Evolutionary conservation across 2,113 vertebrate species (phyloP).

Genomic region (Siniperca chuatsi): DNA sequence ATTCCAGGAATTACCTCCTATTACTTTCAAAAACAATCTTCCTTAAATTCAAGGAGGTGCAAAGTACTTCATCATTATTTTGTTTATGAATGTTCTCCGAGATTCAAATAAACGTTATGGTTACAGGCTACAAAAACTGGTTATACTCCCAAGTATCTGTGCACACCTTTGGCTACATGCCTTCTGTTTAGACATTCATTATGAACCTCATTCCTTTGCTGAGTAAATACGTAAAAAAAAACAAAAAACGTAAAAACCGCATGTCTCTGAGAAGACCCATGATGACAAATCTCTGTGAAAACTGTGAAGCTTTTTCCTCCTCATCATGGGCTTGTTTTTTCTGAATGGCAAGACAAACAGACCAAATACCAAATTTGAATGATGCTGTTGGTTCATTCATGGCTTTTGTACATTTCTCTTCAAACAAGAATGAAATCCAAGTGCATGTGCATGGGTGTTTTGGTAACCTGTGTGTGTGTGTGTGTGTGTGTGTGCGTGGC

Average conservation of each 20-base stretch:
- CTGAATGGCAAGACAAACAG: not conserved
- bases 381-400: not conserved
- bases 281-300: not conserved
- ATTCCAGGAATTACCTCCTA: not conserved
- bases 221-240: not conserved
- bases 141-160: not conserved
- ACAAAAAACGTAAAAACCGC: not conserved
- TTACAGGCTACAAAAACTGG: not conserved
- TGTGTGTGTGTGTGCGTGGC: conserved; percentile 3
- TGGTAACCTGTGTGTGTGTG: not conserved
- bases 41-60: not conserved
- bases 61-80: not conserved
- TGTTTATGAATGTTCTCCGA: not conserved
- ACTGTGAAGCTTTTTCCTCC: not conserved
- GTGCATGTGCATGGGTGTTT: not conserved
- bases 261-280: not conserved
- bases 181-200: not conserved
- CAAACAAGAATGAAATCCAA: not conserved
- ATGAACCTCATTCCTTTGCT: conserved; percentile 22
- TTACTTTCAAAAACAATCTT: not conserved
- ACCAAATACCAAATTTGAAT: too few species aligned
- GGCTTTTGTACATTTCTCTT: not conserved
- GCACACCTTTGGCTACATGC: not conserved
- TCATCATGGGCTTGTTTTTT: not conserved
- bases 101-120: not conserved